These are phyloP conservation scores for Plagiodera versicolora DNA, from an alignment of 2,888 invertebrate genomes.

Conservation along the genomic window DNA sequence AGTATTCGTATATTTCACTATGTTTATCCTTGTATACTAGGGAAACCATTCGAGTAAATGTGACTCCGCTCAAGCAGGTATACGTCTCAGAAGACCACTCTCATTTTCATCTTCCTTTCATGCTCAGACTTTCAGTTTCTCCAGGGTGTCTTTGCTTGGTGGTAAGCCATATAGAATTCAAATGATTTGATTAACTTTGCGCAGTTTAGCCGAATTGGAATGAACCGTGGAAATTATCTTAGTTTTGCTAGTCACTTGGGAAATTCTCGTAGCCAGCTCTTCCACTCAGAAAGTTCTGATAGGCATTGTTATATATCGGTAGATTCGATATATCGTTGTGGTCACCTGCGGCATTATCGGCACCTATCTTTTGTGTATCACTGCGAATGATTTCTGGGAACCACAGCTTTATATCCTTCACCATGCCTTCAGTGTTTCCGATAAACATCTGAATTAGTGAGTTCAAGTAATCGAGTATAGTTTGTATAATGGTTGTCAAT, in stretches of 20 bases:
- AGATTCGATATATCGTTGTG: conserved; percentile 7
- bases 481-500: too few species aligned
- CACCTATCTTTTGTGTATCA: not conserved
- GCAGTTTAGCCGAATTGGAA: conserved; percentile 30
- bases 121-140: conserved; percentile 4
- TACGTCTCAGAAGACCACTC: not conserved
- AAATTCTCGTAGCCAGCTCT: conserved; percentile 30
- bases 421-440: too few species aligned
- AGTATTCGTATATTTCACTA: too few species aligned
- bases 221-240: conserved; percentile 27
- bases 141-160: conserved; percentile 3
- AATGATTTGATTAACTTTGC: conserved; percentile 33
- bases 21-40: too few species aligned
- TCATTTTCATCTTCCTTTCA: not conserved
- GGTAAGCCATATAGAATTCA: conserved; percentile 28
- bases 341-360: too few species aligned
- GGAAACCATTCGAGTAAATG: too few species aligned
- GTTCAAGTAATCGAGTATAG: too few species aligned
- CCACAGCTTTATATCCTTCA: too few species aligned
- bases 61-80: not conserved
- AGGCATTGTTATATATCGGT: conserved; percentile 27
- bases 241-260: conserved; percentile 30
- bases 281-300: conserved; percentile 26
- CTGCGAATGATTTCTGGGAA: too few species aligned
- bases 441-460: too few species aligned